Evolutionary conservation across 2,797 vertebrate species (phyloP).

Genomic region (Hafferia zeledoni): DNA sequence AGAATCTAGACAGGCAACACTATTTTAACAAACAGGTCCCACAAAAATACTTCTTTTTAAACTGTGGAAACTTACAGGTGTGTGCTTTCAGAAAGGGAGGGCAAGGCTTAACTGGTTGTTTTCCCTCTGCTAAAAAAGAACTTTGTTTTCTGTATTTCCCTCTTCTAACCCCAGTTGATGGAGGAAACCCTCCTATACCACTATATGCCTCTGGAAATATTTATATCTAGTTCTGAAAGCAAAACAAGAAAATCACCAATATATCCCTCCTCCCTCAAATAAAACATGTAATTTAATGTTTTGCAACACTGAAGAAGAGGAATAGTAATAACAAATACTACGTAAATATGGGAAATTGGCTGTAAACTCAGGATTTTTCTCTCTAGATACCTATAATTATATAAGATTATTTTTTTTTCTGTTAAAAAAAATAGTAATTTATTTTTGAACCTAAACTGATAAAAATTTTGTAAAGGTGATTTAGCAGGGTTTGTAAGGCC

Average conservation of each 20-base stretch:
- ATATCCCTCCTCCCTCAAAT: background rate
- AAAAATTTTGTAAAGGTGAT: background rate
- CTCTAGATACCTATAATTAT: background rate
- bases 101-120: background rate
- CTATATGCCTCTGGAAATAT: background rate
- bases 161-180: background rate
- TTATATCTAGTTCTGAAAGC: background rate
- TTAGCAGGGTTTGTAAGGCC: background rate
- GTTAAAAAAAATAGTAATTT: background rate
- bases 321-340: background rate
- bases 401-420: background rate
- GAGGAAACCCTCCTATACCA: background rate
- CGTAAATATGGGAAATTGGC: background rate
- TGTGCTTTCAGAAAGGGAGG: background rate
- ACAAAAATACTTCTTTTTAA: background rate
- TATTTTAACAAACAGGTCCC: background rate
- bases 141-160: accelerated
- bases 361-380: background rate
- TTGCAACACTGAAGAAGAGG: background rate
- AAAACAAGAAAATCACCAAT: background rate
- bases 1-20: background rate
- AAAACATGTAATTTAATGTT: background rate
- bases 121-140: background rate
- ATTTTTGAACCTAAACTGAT: background rate
- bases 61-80: background rate